These are phyloP conservation scores for Belgica antarctica DNA, from an alignment of 2,888 invertebrate genomes.

Conservation along the genomic window DNA sequence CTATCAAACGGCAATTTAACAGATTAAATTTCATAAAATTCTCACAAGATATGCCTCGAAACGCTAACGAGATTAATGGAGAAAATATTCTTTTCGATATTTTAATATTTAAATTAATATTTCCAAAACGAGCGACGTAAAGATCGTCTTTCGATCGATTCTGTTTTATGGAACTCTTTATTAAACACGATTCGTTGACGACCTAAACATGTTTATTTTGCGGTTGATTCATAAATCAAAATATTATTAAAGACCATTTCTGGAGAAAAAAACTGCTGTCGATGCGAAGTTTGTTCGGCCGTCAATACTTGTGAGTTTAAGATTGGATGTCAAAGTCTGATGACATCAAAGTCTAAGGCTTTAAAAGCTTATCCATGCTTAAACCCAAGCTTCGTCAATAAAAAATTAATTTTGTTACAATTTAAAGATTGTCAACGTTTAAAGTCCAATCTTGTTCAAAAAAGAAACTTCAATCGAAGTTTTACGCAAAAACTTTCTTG, in stretches of 20 bases:
- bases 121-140: not conserved
- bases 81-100: conserved; percentile 3
- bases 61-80: not conserved
- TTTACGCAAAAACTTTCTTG: not conserved
- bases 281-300: conserved; percentile 1
- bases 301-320: no score
- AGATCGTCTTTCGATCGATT: not conserved
- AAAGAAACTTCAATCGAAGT: not conserved
- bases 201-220: conserved; percentile 15
- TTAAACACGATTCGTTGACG: not conserved
- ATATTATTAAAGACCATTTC: not conserved
- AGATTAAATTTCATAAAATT: not conserved
- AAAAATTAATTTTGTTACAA: no score
- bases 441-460: no score
- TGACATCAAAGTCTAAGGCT: no score
- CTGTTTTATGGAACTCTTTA: conserved; percentile 1
- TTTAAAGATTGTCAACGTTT: no score
- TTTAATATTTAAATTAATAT: conserved; percentile 22
- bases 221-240: conserved; percentile 19
- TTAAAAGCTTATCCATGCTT: no score
- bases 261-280: not conserved
- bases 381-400: no score
- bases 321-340: no score
- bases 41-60: not conserved
- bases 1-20: not conserved